A percentile compares a stretch with the other conserved stretches of the same genome.
These are phyloP conservation scores for Slavum lentiscoides DNA, from an alignment of 2,888 invertebrate species.

Conservation along the genomic window DNA sequence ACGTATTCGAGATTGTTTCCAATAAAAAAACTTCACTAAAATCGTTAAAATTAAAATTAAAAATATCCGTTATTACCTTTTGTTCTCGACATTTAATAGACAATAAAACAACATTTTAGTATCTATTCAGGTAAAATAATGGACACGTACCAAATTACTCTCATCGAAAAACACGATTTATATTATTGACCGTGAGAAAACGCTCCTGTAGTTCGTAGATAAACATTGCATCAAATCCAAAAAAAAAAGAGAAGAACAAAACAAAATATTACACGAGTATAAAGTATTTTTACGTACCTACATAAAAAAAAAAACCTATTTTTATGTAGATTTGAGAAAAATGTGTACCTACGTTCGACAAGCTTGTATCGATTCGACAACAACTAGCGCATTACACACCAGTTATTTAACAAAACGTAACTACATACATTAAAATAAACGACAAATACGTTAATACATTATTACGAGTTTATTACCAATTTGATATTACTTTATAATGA, in stretches of 20 bases:
- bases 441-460: conserved; percentile 45
- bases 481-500: conserved; percentile 51
- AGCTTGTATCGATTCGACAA: background rate
- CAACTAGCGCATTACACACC: background rate
- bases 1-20: no score
- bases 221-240: background rate
- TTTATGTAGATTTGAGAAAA: background rate
- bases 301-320: background rate
- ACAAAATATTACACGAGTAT: background rate
- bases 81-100: no score
- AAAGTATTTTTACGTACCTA: background rate
- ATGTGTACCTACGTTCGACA: background rate
- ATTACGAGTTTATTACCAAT: conserved; percentile 52
- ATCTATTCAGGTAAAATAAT: no score
- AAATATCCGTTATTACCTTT: no score
- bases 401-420: background rate
- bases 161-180: no score
- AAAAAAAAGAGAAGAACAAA: background rate
- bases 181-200: background rate
- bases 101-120: no score
- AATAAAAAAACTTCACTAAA: no score
- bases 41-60: no score
- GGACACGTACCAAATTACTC: no score
- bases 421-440: conserved; percentile 35
- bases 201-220: background rate